Evolutionary conservation across 2,888 invertebrate species (phyloP), one percentile per base, ranked within the genome.

Genomic region (Coenonympha arcania): DNA sequence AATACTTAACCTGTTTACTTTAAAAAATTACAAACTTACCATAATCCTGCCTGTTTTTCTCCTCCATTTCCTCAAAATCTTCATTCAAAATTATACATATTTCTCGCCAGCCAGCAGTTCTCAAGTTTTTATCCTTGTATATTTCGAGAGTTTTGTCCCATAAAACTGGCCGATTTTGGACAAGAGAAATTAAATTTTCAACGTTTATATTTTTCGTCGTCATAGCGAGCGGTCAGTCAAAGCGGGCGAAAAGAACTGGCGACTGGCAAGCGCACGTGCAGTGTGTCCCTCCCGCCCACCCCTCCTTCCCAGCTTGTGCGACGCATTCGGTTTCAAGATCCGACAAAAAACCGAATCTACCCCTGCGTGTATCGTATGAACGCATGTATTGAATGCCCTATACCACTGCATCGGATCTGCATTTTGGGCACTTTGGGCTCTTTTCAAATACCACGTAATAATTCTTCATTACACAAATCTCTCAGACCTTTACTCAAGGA

Each of bases 81-180:
- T 33, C 33, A 6, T 16, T 33, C 33, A 33, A 33, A 16, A 33
- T 16, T 16, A 33, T 16, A 16, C 33, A 33, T 16, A 62, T 61
- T 55, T 57, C 55, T 26, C 53, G 46, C 57, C 63, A 61, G 54
- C 59, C 59, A 50, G 58, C 57, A 59, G 56, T 56, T 49, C 49
- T 53, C 45, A 51, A 50, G 48, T 44, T 50, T 57, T 54, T 60
- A 58, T 60, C 58, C 57, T 60, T 61, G 44, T 63, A 63, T 49
- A 50, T 51, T 49, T 62, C 57, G 56, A 52, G 54, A 40, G 61
- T 61, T 55, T 62, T 61, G 50, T 62, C 59, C 62, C 62, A 62
- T 50, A 60, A 50, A 46, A 62, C 57, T 55, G 60, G 60, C 56
- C 55, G 59, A 58, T 59, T 59, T 58, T 63, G 49, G 53, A 33